Conservation (phyloP, 2,888 invertebrate species). For the Metacarcinus magister region DNA sequence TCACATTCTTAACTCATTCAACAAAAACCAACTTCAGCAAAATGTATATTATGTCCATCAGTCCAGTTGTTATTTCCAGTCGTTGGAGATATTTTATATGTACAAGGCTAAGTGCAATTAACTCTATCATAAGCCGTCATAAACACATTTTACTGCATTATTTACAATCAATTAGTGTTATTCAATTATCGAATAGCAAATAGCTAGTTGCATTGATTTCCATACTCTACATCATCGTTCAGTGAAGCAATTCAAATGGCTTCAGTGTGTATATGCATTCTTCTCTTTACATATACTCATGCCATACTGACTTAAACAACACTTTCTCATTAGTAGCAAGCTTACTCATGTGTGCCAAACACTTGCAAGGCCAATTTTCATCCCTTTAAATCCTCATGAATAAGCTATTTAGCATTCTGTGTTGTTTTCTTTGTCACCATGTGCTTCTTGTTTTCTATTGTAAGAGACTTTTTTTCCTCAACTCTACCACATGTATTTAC, state of each 20-base stretch:
- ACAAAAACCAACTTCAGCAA: not conserved
- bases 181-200: not conserved
- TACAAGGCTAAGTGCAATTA: not conserved
- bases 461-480: not conserved
- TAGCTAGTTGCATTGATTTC: not conserved
- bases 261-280: not conserved
- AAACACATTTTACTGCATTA: not conserved
- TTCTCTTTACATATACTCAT: not conserved
- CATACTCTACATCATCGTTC: not conserved
- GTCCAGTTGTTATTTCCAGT: not conserved
- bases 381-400: not conserved
- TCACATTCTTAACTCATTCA: not conserved
- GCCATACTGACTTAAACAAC: not conserved
- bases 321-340: not conserved
- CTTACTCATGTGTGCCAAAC: not conserved
- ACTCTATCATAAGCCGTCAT: not conserved
- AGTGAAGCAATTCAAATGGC: not conserved
- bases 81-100: not conserved
- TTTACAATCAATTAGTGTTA: not conserved
- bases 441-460: not conserved
- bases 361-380: not conserved
- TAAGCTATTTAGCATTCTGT: not conserved
- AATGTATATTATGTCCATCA: not conserved
- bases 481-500: not conserved
- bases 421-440: not conserved